Evolutionary conservation across 2,888 invertebrate species (phyloP).

Genomic region (Drosophila stalkeri): DNA sequence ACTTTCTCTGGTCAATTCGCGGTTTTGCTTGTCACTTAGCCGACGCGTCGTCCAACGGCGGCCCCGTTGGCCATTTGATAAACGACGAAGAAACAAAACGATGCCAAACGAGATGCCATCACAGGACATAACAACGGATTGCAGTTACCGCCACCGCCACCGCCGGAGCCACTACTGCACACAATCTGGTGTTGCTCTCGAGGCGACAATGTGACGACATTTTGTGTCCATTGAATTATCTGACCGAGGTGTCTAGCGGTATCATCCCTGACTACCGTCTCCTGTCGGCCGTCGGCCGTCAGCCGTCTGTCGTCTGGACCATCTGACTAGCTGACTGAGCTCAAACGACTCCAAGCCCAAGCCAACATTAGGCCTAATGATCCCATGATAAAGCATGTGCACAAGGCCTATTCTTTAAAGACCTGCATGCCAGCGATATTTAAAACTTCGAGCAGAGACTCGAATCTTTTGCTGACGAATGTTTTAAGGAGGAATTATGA

Average conservation of each 20-base stretch:
- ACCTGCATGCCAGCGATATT: not conserved
- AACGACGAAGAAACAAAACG: conserved; percentile 76
- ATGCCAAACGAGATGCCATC: conserved; percentile 63
- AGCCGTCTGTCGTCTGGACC: not conserved
- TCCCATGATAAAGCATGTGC: conserved; percentile 21
- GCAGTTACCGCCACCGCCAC: conserved; percentile 9
- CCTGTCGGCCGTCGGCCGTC: not conserved
- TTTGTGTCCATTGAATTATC: conserved; percentile 62
- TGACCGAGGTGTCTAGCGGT: conserved; percentile 41
- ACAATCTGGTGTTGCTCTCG: conserved; percentile 33
- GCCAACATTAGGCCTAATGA: conserved; percentile 28
- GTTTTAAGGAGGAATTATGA: not conserved
- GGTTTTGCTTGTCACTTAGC: conserved; percentile 84
- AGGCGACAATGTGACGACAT: conserved; percentile 79
- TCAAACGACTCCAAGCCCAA: conserved; percentile 2
- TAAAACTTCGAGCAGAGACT: too few relatives aligned
- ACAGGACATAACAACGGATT: conserved; percentile 51
- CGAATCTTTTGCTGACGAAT: not conserved
- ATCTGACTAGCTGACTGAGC: conserved; percentile 18
- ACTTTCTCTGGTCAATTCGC: conserved; percentile 84
- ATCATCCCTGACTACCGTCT: conserved; percentile 25
- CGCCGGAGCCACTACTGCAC: not conserved
- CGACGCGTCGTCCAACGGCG: conserved; percentile 70
- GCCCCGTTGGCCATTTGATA: conserved; percentile 78
- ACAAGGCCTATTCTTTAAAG: conserved; percentile 6